Base-by-base conservation (phyloP, 2,888 invertebrate genomes). In the Ophion ventricosus region DNA sequence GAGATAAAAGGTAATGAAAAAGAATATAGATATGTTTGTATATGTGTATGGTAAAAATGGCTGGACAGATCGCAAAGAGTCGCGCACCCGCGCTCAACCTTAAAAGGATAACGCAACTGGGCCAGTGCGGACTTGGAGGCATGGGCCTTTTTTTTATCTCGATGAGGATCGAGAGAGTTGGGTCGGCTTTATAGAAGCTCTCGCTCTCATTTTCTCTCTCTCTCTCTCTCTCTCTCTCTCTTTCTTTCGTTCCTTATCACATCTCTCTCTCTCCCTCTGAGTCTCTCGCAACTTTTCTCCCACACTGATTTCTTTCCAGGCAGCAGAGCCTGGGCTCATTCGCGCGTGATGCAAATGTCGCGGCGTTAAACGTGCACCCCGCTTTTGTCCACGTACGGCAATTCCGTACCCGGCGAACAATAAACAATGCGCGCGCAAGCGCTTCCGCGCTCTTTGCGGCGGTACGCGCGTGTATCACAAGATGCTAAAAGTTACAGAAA, bases 401-500 rank as follows among this genome's bases (percentile, higher is more conserved):
- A 83, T 85, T 84, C 85, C 85, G 84, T 87, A 87, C 84, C 63
- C 81, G 85, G 84, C 54, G 78, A 85, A 88, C 88, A 88, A 88
- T 88, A 86, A 86, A 87, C 86, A 87, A 87, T 87, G 86, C 86
- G 57, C 61, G 61, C 49, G 23, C n/a, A n/a, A 84, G 82, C 73
- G 81, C 73, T 67, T 54, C 78, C 54, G 43, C 67, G 49, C 75
- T 73, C 74, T 17, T 49, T 3, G 49, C 49, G 63, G 49, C 78
- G 40, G 59, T 35, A 25, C 72, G 61, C 69, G 69, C 11, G 69
- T 29, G 69, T 35, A 61, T 17, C 56, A 29, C 35, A 76, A 80
- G 64, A 49, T 40, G 57, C 56, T 5, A 35, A 35, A 35, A 35
- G 8, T 35, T 8, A 35, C 35, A 35, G 8, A 35, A 35, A 35